A percentile compares a stretch with the other conserved stretches of the same genome.
Conservation (phyloP, 2,113 vertebrate genomes). For the Hypomesus transpacificus region DNA sequence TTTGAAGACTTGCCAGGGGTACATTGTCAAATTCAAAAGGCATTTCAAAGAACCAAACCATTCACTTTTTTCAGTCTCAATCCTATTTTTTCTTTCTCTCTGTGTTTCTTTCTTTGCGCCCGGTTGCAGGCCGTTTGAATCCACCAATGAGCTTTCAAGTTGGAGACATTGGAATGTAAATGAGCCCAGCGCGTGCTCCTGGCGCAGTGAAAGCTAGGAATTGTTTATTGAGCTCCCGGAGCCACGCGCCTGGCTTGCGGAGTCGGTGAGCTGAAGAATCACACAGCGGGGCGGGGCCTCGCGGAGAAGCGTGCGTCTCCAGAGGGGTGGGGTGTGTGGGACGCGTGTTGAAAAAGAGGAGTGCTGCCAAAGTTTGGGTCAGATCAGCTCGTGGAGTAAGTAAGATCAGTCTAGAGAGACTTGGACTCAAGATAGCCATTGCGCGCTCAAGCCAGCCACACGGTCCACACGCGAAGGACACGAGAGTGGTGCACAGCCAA, state of each 20-base stretch:
- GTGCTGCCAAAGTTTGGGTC: conserved; percentile 79
- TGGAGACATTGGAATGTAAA: conserved; percentile 78
- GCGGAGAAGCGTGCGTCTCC: conserved; percentile 71
- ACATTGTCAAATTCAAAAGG: conserved; percentile 75
- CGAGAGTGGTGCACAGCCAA: conserved; percentile 69
- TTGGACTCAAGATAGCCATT: conserved; percentile 53
- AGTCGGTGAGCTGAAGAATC: conserved; percentile 66
- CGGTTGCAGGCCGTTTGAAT: conserved; percentile 72
- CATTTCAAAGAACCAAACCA: conserved; percentile 72
- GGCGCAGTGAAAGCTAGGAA: conserved; percentile 75
- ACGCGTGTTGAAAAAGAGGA: conserved; percentile 84
- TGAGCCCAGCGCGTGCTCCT: conserved; percentile 72
- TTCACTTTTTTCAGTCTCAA: conserved; percentile 52
- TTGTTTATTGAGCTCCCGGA: conserved; percentile 77
- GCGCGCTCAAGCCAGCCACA: conserved; percentile 59
- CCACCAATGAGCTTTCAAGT: conserved; percentile 71
- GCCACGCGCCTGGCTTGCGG: conserved; percentile 84
- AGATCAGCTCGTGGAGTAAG: conserved; percentile 74
- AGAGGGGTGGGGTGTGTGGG: conserved; percentile 65
- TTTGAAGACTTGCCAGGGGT: conserved; percentile 65
- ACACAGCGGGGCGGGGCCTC: conserved; percentile 76
- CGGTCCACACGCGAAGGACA: conserved; percentile 70
- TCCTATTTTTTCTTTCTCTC: conserved; percentile 40
- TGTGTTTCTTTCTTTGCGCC: conserved; percentile 57
- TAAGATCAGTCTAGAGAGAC: conserved; percentile 65